Base-by-base conservation (phyloP, 2,113 vertebrate species). In the Bos indicus region DNA sequence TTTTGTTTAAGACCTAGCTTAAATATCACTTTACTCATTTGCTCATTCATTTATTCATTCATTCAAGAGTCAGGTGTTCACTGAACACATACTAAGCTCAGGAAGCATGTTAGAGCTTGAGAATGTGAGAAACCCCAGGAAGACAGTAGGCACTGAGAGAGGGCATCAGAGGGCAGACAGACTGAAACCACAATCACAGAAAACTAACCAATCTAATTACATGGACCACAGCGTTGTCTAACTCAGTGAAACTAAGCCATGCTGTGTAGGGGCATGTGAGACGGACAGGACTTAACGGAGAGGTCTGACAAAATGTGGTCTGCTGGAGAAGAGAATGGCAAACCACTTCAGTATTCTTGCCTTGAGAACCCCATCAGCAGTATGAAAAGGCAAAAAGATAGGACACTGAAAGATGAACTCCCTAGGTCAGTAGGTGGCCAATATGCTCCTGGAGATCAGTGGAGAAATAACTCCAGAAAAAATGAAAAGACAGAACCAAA, bases 231-330 rank as follows among this genome's bases (percentile, higher is more conserved):
- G n/a, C n/a, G 10, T 71, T 40, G 5, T 23, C n/a, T 71, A 71
- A 71, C n/a, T 71, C 67, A 71, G n/a, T 71, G n/a, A 71, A 71
- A 71, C n/a, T 71, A 71, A 6, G 67, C 67, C 19, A 74, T 74
- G 36, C n/a, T 5, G 0, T 74, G n/a, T 23, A 40, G n/a, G 67
- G 67, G 5, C 67, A 40, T 0, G 1, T 2, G 0, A 40, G 62
- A 67, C 2, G 4, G 62, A 67, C 7, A 67, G 62, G 33, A 67
- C 33, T 67, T n/a, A 4, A 33, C n/a, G 62, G 62, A 64, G 62
- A 67, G 62, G 19, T 67, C 33, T n/a, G 33, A 67, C 62, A 67
- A 67, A 64, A n/a, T 67, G 62, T 64, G 7, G 7, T 67, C 62
- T n/a, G 16, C 8, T 67, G 62, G 16, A 19, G 33, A 9, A 67